A percentile compares a stretch with the other conserved stretches of the same genome.
These are phyloP conservation scores for Lepisosteus osseus DNA, from an alignment of 2,113 vertebrate species.

Conservation along the genomic window DNA sequence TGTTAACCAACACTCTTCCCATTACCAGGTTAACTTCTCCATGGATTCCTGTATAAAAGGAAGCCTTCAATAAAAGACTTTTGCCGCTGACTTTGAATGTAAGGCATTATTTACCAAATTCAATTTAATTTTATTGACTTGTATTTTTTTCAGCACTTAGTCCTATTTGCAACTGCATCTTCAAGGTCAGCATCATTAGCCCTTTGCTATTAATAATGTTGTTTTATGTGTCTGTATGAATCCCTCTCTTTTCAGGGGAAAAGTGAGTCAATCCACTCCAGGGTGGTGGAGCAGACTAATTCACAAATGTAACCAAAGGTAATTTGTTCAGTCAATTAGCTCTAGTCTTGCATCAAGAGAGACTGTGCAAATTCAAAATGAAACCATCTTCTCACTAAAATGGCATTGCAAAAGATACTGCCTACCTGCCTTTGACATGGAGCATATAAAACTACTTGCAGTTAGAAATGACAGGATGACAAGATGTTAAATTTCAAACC, in stretches of 20 bases:
- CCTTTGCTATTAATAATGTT: background rate
- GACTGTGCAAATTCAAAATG: background rate
- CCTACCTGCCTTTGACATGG: too few relatives aligned
- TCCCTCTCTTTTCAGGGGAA: background rate
- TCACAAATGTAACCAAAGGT: background rate
- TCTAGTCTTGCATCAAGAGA: background rate
- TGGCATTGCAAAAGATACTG: background rate
- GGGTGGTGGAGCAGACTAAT: background rate
- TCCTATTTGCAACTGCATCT: background rate
- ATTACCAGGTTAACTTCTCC: too few relatives aligned
- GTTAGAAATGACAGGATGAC: too few relatives aligned
- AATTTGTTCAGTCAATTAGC: background rate
- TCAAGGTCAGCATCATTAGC: background rate
- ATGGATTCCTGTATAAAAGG: too few relatives aligned
- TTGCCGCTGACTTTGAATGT: background rate
- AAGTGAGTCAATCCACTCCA: background rate
- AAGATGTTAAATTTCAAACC: too few relatives aligned
- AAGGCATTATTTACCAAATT: background rate
- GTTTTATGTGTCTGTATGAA: background rate
- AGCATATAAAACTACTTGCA: too few relatives aligned
- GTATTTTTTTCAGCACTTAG: slow-evolving; percentile 3
- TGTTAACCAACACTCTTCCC: too few relatives aligned
- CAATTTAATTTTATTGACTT: background rate
- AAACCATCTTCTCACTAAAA: background rate
- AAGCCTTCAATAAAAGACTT: too few relatives aligned